A percentile compares a stretch with the other conserved stretches of the same genome.
phyloP scores from a whole-genome alignment of 1,140 invertebrate species.

The Aleiodes sp. region DNA sequence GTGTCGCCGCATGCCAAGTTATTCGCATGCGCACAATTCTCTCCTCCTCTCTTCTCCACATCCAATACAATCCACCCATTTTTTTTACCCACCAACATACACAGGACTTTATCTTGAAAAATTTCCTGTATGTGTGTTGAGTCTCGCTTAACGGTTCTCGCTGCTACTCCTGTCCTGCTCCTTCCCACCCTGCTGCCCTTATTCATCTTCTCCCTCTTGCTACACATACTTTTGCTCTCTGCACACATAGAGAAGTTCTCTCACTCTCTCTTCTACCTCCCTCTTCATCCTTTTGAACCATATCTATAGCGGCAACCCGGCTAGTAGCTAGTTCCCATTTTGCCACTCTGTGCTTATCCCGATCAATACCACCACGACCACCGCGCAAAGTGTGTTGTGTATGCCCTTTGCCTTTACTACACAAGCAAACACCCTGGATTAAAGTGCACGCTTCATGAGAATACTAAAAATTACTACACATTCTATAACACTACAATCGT shows the following conservation, averaged over 20 bases:
- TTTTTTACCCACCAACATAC: background rate
- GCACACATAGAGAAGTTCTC: background rate
- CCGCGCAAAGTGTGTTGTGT: conserved; percentile 32
- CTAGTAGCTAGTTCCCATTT: conserved; percentile 40
- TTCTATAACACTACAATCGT: background rate
- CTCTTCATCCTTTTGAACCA: background rate
- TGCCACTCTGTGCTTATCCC: conserved; percentile 39
- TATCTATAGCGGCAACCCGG: conserved; percentile 30
- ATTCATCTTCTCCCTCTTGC: background rate
- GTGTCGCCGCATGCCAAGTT: background rate
- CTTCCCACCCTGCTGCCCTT: conserved; percentile 26
- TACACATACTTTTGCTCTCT: background rate
- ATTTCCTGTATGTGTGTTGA: background rate
- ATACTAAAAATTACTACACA: conserved; percentile 12
- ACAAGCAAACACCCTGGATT: conserved; percentile 20
- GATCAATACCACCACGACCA: conserved; percentile 40
- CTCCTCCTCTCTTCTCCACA: background rate
- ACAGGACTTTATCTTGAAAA: conserved; percentile 1
- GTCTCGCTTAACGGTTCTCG: conserved; percentile 14
- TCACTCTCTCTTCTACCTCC: conserved; percentile 23
- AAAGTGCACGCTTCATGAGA: conserved; percentile 3
- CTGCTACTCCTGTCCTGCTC: conserved; percentile 6
- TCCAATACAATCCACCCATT: conserved; percentile 1
- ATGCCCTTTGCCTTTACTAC: conserved; percentile 33
- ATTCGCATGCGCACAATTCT: background rate